Evolutionary conservation across 2,888 invertebrate species (phyloP).

Genomic region (Byasa hedistus): DNA sequence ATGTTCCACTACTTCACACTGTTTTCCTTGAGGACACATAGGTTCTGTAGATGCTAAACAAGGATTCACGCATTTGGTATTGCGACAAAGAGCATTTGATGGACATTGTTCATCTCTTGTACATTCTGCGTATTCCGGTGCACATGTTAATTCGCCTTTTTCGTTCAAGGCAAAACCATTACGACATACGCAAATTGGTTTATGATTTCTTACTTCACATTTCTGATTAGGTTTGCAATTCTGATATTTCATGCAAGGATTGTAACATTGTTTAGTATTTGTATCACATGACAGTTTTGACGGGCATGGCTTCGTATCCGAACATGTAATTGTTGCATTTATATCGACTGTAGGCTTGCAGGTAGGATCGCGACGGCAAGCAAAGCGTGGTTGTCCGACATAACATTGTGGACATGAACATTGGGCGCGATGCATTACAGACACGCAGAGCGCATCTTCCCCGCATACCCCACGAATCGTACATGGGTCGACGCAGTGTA

Average conservation of each 20-base stretch:
- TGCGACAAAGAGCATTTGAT: slow-evolving; percentile 90
- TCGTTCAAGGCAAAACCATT: slow-evolving; percentile 93
- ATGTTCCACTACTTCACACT: slow-evolving; percentile 93
- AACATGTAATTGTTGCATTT: slow-evolving; percentile 82
- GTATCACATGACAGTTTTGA: slow-evolving; percentile 86
- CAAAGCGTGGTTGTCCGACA: slow-evolving; percentile 88
- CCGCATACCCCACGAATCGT: slow-evolving; percentile 93
- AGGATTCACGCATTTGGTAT: slow-evolving; percentile 92
- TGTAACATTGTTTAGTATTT: slow-evolving; percentile 85
- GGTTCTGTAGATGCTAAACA: slow-evolving; percentile 84
- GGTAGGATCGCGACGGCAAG: slow-evolving; percentile 89
- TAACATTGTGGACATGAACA: slow-evolving; percentile 94
- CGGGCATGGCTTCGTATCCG: slow-evolving; percentile 85
- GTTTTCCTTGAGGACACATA: slow-evolving; percentile 89
- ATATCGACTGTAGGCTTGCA: slow-evolving; percentile 84
- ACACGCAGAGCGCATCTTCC: slow-evolving; percentile 92
- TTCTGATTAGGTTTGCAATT: slow-evolving; percentile 90
- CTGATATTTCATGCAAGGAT: slow-evolving; percentile 87
- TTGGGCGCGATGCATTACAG: slow-evolving; percentile 90
- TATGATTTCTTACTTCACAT: slow-evolving; percentile 92
- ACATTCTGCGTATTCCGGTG: slow-evolving; percentile 90
- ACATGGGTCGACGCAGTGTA: slow-evolving; percentile 95
- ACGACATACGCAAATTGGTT: slow-evolving; percentile 92
- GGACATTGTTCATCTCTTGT: slow-evolving; percentile 90
- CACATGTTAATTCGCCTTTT: slow-evolving; percentile 91